phyloP scores from a whole-genome alignment of 2,888 invertebrate species.

The Chelonus formosanus region DNA sequence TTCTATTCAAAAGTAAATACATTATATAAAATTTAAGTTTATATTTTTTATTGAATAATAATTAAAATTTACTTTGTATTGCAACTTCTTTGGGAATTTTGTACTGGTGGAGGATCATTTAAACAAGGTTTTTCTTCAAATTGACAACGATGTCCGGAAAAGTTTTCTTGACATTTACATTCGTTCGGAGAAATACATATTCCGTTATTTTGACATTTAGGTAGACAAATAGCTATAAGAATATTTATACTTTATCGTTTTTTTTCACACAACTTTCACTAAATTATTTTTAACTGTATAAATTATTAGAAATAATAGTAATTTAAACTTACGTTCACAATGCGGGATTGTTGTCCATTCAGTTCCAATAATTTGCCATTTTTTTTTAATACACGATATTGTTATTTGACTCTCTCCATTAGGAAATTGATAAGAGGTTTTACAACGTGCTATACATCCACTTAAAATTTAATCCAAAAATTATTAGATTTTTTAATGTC shows the following conservation, averaged over 20 bases:
- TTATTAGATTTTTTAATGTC: no score
- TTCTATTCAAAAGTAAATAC: constrained; percentile 62
- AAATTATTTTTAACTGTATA: background rate
- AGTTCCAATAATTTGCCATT: constrained; percentile 67
- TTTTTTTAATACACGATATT: constrained; percentile 66
- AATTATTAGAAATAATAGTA: no score
- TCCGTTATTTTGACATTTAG: constrained; percentile 82
- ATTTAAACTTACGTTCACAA: constrained; percentile 70
- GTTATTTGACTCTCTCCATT: constrained; percentile 66
- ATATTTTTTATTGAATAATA: no score
- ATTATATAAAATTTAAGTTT: constrained; percentile 5
- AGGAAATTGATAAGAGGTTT: constrained; percentile 67
- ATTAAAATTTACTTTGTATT: constrained; percentile 68
- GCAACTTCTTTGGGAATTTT: constrained; percentile 73
- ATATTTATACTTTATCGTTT: no score
- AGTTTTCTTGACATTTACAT: constrained; percentile 80
- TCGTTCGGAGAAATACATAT: constrained; percentile 79
- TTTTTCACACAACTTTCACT: background rate
- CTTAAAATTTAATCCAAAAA: constrained; percentile 53
- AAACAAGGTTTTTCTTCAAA: constrained; percentile 78
- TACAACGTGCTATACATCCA: constrained; percentile 68
- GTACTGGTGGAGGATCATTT: constrained; percentile 72
- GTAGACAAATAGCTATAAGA: constrained; percentile 76
- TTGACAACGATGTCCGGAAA: constrained; percentile 78
- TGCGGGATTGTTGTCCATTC: constrained; percentile 67